Evolutionary conservation across 2,888 invertebrate species (phyloP), one percentile per base, ranked within the genome.

Genomic region (Nemoura dubitans): DNA sequence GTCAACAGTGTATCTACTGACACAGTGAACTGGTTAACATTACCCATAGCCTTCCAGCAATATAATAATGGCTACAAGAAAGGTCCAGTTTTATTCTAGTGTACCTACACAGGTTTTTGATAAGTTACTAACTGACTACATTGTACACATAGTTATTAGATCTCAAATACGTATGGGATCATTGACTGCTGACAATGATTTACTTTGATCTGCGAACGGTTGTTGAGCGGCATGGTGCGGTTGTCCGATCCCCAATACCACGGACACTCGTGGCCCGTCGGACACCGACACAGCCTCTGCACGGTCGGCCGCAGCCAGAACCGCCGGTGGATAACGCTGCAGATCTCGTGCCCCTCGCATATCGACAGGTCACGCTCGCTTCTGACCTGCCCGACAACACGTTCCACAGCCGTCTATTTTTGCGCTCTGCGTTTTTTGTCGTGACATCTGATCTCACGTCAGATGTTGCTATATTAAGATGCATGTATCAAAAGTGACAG

Each of bases 171-270:
- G n/a, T n/a, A n/a, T n/a, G n/a, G n/a, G n/a, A n/a, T n/a, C n/a
- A n/a, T n/a, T n/a, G 10, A 10, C 36, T 36, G 3, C 3, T 36
- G 5, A 36, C 59, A 21, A 14, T 14, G 10, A 26, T 81, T 87
- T 89, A 94, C 95, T 93, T 95, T 94, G n/a, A 95, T 91, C 87
- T 93, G 91, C 0, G 94, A 93, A 87, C 94, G 92, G 89, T 94
- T 94, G 90, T 94, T 94, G 76, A 95, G 91, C 85, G 91, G 91
- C 80, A 94, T 89, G 16, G 92, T 92, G 2, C 90, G 89, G 88
- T 90, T 90, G 86, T 90, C 92, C 1, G 90, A 87, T 89, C 90
- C 89, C 91, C 91, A 92, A 78, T 93, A 92, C 90, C 91, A 91
- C 0, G 93, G 92, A 88, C 93, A 93, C 87, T 92, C 92, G 25